These are phyloP conservation scores for Benitochromis conjunctus DNA, from an alignment of 2,113 vertebrate genomes.

Conservation along the genomic window DNA sequence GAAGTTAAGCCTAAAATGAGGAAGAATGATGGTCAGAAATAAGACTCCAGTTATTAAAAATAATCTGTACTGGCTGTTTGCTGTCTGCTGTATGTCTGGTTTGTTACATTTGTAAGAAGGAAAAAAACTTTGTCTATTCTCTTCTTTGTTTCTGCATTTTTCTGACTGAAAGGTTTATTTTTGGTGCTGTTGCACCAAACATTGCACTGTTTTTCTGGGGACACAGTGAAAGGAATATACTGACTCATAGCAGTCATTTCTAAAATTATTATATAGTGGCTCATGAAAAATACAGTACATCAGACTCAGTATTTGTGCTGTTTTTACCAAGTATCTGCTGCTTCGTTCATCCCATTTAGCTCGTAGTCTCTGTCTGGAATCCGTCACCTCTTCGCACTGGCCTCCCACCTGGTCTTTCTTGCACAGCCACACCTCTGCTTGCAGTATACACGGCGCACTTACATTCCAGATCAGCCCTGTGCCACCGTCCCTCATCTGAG, in stretches of 20 bases:
- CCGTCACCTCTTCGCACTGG: constrained; percentile 49
- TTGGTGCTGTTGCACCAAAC: background rate
- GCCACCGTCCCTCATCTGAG: background rate
- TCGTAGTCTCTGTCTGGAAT: constrained; percentile 32
- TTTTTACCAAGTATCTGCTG: constrained; percentile 50
- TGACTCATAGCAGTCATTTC: background rate
- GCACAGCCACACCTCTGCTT: constrained; percentile 72
- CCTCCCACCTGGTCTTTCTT: constrained; percentile 15
- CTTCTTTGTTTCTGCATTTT: background rate
- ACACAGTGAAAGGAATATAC: background rate
- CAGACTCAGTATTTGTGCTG: background rate
- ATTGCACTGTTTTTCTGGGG: background rate
- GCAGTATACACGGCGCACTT: constrained; percentile 61
- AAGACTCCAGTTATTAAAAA: background rate
- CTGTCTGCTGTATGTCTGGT: background rate
- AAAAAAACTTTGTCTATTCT: rapidly evolving
- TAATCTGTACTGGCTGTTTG: background rate
- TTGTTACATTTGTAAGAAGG: background rate
- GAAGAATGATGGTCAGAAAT: background rate
- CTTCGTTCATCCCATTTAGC: constrained; percentile 13
- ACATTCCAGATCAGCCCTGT: constrained; percentile 62
- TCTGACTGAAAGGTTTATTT: background rate
- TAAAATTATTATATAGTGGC: background rate
- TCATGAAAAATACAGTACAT: background rate
- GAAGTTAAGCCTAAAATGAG: background rate